Base-by-base conservation (phyloP, 2,113 vertebrate genomes). In the Pelodiscus sinensis region DNA sequence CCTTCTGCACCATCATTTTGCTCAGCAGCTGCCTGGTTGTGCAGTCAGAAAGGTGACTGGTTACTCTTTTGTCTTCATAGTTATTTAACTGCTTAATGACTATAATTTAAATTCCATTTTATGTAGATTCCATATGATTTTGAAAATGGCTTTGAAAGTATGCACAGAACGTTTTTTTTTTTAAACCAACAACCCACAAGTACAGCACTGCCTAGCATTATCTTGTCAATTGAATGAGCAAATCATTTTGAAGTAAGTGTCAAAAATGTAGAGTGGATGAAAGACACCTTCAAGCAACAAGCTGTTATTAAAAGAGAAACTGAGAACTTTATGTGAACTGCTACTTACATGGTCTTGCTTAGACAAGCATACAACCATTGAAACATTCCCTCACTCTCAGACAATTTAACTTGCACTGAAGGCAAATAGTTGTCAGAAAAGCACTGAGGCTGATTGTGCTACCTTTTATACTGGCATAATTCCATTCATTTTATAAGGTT, bases 41-140 rank as follows among this genome's bases (percentile, higher is more conserved):
- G 8, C 54, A 65, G 88, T 51, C 89, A 68, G 84, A 68, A 92
- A 95, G 84, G 86, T 84, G 84, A 75, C 57, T 90, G 57, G 77
- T 22, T 79, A 84, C 58, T 85, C 71, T 87, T 50, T 84, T 86
- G 50, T 60, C 84, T 65, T 55, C 25, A 11, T n/a, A 71, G 55
- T 29, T 56, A 82, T 88, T 95, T 94, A 90, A 94, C 93, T 91
- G n/a, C 91, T 54, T 79, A 92, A 94, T 79, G 55, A 84, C 90
- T 94, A 57, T 83, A 78, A 95, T 95, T 96, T 93, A 89, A 95
- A 95, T 93, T 92, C 93, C 52, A 85, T 83, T 96, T 31, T 95
- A 91, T 81, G 86, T 81, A 73, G 90, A 91, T 90, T 87, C 56
- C n/a, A 50, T 82, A 8, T 16, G 78, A 91, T 94, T 97, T 89